phyloP scores from a whole-genome alignment of 1,140 invertebrate genomes.

The Pollicipes pollicipes region DNA sequence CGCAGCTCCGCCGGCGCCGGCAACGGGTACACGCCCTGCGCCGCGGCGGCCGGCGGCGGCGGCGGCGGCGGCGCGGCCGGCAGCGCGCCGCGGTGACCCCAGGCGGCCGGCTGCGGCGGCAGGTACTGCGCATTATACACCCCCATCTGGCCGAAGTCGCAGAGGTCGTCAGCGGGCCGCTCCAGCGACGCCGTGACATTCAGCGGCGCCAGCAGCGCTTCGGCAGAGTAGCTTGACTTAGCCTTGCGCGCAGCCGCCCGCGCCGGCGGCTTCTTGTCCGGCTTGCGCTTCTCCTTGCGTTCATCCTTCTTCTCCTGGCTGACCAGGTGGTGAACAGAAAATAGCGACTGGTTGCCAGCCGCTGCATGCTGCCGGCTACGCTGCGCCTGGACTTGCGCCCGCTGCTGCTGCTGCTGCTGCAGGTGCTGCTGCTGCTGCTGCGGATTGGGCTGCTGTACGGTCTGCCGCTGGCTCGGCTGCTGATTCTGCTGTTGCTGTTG shows the following conservation, averaged over 20 bases:
- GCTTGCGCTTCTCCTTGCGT: neutral
- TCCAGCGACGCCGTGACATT: neutral
- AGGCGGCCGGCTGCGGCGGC: neutral
- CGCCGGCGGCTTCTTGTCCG: neutral
- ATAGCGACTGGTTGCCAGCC: neutral
- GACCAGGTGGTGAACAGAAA: neutral
- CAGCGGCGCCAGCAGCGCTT: neutral
- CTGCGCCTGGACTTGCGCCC: neutral
- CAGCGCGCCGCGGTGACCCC: neutral
- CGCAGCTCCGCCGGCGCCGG: neutral
- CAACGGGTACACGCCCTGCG: neutral
- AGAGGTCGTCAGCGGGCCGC: neutral
- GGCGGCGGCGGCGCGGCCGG: no score
- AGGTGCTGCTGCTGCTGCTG: no score
- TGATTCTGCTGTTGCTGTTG: neutral
- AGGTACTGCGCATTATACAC: neutral
- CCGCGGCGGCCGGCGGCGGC: no score
- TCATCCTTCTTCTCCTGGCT: neutral
- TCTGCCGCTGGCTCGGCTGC: no score
- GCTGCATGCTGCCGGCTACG: neutral
- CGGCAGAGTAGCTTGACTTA: neutral
- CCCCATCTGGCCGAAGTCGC: neutral
- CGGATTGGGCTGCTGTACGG: no score
- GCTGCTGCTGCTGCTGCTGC: no score
- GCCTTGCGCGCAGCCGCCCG: neutral